A percentile compares a stretch with the other conserved stretches of the same genome.
Conservation (phyloP, 2,797 vertebrate genomes). For the Liparis tanakae region DNA sequence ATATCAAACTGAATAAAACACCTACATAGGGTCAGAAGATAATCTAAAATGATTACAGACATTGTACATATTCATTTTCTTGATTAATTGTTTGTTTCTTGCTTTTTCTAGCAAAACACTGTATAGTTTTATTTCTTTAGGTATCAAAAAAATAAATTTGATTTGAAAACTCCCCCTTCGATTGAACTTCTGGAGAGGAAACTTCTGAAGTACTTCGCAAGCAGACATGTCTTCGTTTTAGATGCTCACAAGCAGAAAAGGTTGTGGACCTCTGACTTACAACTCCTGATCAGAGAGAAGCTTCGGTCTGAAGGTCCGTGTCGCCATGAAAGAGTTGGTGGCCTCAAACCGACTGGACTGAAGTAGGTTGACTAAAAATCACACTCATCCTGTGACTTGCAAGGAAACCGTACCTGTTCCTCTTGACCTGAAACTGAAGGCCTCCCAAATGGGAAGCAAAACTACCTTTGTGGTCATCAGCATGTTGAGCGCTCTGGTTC, state of each 20-base stretch:
- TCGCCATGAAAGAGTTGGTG: not conserved
- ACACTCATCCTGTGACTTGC: constrained; percentile 55
- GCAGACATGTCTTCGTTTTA: not conserved
- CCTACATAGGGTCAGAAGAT: not conserved
- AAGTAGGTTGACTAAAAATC: constrained; percentile 50
- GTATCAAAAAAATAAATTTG: not conserved
- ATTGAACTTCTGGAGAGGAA: not conserved
- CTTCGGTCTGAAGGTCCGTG: not conserved
- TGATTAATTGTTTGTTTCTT: not conserved
- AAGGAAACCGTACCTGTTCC: constrained; percentile 60
- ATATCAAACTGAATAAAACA: not conserved
- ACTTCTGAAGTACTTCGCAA: not conserved
- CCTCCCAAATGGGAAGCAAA: constrained; percentile 73
- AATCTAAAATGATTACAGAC: not conserved
- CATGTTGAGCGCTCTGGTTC: constrained; percentile 42
- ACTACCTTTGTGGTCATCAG: constrained; percentile 65
- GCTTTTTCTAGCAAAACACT: constrained; percentile 13
- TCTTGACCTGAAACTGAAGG: constrained; percentile 70
- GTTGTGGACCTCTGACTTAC: not conserved
- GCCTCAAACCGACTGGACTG: constrained; percentile 1
- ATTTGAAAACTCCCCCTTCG: not conserved
- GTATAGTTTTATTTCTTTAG: not conserved
- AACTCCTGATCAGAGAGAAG: constrained; percentile 4
- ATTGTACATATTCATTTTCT: constrained; percentile 3
- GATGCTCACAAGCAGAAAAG: not conserved